Evolutionary conservation across 2,888 invertebrate species (phyloP), one percentile per base, ranked within the genome.

Genomic region (Drosophila anceps): DNA sequence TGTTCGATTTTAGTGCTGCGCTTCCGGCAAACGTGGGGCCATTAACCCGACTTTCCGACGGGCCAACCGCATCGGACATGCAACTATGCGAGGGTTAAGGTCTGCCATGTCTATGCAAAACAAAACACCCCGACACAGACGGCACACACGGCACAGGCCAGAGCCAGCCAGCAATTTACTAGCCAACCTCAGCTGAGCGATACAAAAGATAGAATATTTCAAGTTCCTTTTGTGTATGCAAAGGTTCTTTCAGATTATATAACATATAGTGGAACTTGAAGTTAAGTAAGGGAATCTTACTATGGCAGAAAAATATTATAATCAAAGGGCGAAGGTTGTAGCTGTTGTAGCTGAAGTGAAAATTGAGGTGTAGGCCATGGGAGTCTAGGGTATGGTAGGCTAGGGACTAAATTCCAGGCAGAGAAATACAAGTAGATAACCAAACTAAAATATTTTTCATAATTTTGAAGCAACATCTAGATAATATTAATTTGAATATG

Each of bases 41-140:
- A 87, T 87, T 88, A 84, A 87, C 86, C 86, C 73, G 76, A 55
- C 58, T 10, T 4, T 10, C 86, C 76, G 76, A 59, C 65, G 73
- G 55, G 59, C 51, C 46, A 59, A 57, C 66, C 79, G 55, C 76
- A 76, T 64, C 64, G 79, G 67, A 79, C 84, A 82, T 83, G 79
- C 86, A 82, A 77, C 83, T 81, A 59, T 66, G 73, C 86, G 75
- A 87, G 85, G 88, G 88, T 87, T 88, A 87, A 87, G 89, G 89
- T 85, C 88, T 78, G 62, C 72, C 59, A 76, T 76, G 72, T 82
- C 80, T 84, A 88, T 76, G 84, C 82, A 76, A 84, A 73, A 60
- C 68, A 77, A 73, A 60, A 57, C 24, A 41, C 37, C 31, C 35
- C 33, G 20, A 24, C 35, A 50, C 41, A 33, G 41, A 46, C 2